Percentiles rank a stretch among this genome's conserved stretches.
phyloP scores from a whole-genome alignment of 2,113 vertebrate species.

The Scatophagus argus region DNA sequence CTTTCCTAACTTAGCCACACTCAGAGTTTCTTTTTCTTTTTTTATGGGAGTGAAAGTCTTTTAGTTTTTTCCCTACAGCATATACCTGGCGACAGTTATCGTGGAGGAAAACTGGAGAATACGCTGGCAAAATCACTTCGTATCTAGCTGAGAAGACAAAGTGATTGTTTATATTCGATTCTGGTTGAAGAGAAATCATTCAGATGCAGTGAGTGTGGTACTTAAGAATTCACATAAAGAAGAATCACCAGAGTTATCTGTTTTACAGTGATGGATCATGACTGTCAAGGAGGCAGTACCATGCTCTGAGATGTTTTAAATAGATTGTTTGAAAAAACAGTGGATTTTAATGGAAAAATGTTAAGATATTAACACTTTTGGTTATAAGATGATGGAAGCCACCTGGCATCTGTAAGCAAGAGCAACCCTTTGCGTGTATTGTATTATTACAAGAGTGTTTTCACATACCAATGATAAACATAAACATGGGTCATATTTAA shows the following conservation, averaged over 20 bases:
- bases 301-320: background rate
- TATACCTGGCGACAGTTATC: background rate
- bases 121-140: too few relatives aligned
- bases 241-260: background rate
- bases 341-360: background rate
- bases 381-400: background rate
- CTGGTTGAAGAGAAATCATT: background rate
- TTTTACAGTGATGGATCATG: conserved; percentile 8
- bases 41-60: background rate
- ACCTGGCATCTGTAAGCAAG: background rate
- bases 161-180: background rate
- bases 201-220: background rate
- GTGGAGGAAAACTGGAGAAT: background rate
- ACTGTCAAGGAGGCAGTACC: conserved; percentile 21
- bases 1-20: background rate
- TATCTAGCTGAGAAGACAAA: background rate
- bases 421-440: too few relatives aligned
- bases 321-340: background rate
- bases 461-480: too few relatives aligned
- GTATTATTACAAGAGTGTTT: too few relatives aligned
- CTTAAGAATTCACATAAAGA: background rate
- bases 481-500: too few relatives aligned
- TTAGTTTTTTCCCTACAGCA: background rate
- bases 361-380: background rate
- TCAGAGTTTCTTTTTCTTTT: too few relatives aligned